These are phyloP conservation scores for Orthosia incerta DNA, from an alignment of 2,888 invertebrate genomes.

Conservation along the genomic window DNA sequence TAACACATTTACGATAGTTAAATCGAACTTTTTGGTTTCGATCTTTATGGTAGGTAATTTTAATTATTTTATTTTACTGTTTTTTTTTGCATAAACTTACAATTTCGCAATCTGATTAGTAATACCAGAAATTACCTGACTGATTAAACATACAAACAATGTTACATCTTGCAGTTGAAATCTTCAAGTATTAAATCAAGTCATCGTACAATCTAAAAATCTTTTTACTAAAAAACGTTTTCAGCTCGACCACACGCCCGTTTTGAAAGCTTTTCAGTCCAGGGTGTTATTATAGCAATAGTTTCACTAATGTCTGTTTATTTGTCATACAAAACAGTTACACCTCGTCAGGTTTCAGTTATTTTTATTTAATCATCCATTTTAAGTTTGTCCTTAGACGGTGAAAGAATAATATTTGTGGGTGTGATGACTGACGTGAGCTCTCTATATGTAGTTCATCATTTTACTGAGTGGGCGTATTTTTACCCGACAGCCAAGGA, in stretches of 20 bases:
- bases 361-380: constrained; percentile 42
- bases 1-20: too few relatives aligned
- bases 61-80: too few relatives aligned
- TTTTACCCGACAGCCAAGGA: too few relatives aligned
- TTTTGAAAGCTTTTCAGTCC: constrained; percentile 74
- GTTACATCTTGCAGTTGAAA: too few relatives aligned
- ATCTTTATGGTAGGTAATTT: too few relatives aligned
- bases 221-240: constrained; percentile 55
- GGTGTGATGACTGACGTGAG: neutral
- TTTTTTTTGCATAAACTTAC: too few relatives aligned
- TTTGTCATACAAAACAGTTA: constrained; percentile 70
- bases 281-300: constrained; percentile 75
- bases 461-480: neutral
- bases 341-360: constrained; percentile 52
- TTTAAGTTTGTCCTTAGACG: constrained; percentile 8
- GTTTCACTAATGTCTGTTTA: constrained; percentile 75
- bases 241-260: constrained; percentile 62
- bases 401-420: constrained; percentile 1
- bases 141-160: too few relatives aligned
- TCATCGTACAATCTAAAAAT: constrained; percentile 60
- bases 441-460: neutral
- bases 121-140: too few relatives aligned
- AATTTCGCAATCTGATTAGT: too few relatives aligned
- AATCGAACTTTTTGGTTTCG: too few relatives aligned
- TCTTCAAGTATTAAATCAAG: too few relatives aligned